Conservation (phyloP, 2,888 invertebrate genomes). For the Dione vanillae region DNA sequence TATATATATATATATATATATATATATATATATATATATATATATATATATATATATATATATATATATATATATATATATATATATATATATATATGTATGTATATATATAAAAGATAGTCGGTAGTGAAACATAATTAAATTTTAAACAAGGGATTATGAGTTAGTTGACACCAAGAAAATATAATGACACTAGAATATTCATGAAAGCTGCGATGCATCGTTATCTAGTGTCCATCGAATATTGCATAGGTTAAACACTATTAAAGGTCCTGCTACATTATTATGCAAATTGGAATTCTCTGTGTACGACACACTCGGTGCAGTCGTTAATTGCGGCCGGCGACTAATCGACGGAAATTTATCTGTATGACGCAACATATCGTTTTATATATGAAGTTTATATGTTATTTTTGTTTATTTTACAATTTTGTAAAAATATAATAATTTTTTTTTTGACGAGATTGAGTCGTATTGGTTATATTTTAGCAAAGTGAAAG, state of each 20-base stretch:
- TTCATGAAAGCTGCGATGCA: conserved; percentile 32
- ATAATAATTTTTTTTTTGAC: no score
- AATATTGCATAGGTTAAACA: conserved; percentile 36
- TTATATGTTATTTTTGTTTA: no score
- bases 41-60: no score
- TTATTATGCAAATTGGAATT: conserved; percentile 48
- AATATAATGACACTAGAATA: conserved; percentile 33
- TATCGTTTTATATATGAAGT: neutral
- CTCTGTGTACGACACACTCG: conserved; percentile 42
- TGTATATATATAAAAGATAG: neutral
- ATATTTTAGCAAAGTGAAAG: no score
- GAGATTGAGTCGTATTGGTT: no score
- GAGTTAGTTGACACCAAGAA: conserved; percentile 26
- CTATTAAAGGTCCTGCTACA: conserved; percentile 36
- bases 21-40: no score
- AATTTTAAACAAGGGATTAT: neutral
- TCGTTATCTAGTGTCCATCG: conserved; percentile 38
- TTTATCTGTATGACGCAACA: conserved; percentile 8
- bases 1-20: no score
- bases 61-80: no score
- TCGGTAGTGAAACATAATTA: neutral
- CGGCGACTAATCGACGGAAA: conserved; percentile 27
- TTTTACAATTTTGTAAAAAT: no score
- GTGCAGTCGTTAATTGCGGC: conserved; percentile 42
- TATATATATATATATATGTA: neutral